phyloP scores from a whole-genome alignment of 2,888 invertebrate species.

The Incurvaria masculella region DNA sequence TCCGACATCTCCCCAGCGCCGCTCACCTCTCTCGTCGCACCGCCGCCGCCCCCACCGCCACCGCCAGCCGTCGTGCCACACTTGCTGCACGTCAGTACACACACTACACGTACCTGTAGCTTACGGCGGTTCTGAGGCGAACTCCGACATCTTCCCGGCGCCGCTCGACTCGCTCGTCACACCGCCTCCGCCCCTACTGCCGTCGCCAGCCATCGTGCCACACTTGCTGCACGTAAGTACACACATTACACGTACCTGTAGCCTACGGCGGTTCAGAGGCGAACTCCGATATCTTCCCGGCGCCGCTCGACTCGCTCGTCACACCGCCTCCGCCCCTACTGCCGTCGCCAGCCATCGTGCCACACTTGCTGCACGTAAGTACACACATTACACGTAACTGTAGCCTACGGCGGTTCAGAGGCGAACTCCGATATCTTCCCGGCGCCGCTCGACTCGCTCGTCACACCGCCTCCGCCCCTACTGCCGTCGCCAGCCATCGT shows the following conservation, averaged over 20 bases:
- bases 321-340: not conserved
- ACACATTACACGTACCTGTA: too few relatives aligned
- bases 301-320: not conserved
- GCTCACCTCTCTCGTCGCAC: not conserved
- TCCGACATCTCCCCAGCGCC: not conserved
- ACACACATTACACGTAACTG: too few relatives aligned
- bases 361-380: not conserved
- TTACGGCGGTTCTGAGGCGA: slow-evolving; percentile 14
- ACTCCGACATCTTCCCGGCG: not conserved
- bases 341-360: too few relatives aligned
- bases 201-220: too few relatives aligned
- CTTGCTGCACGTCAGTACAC: not conserved
- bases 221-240: not conserved
- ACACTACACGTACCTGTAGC: too few relatives aligned
- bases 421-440: slow-evolving; percentile 2
- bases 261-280: slow-evolving; percentile 15
- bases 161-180: not conserved
- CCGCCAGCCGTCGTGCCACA: too few relatives aligned
- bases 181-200: not conserved
- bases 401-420: slow-evolving; percentile 15
- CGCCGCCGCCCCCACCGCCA: not conserved
- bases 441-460: not conserved
- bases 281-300: not conserved
- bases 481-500: too few relatives aligned
- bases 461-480: not conserved